Percentiles rank a stretch among this genome's conserved stretches.
These are phyloP conservation scores for Phoxinus dragarum DNA, from an alignment of 2,797 vertebrate genomes.

Conservation along the genomic window DNA sequence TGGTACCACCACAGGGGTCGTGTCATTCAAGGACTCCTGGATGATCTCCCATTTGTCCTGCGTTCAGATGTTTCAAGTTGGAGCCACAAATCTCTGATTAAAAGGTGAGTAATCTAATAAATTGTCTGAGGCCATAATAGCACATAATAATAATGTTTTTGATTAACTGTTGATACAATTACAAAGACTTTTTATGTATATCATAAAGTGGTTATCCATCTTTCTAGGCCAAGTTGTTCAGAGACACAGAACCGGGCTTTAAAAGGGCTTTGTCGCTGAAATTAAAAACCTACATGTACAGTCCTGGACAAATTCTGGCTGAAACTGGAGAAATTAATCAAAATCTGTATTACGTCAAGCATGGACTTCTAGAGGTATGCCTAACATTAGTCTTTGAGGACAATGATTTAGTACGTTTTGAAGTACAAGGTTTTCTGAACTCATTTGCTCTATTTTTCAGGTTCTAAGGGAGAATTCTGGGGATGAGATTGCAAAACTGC, in stretches of 20 bases:
- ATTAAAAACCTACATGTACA: slow-evolving; percentile 50
- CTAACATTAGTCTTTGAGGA: neutral
- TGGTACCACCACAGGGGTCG: slow-evolving; percentile 53
- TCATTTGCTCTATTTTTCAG: slow-evolving; percentile 28
- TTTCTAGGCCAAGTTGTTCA: slow-evolving; percentile 45
- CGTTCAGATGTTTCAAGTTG: slow-evolving; percentile 42
- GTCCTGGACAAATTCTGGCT: slow-evolving; percentile 49
- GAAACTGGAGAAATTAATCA: slow-evolving; percentile 48
- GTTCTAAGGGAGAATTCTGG: slow-evolving; percentile 16
- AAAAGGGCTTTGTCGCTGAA: slow-evolving; percentile 44
- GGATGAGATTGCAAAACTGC: slow-evolving; percentile 45
- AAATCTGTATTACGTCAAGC: slow-evolving; percentile 50
- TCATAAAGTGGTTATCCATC: neutral
- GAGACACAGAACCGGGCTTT: slow-evolving; percentile 29
- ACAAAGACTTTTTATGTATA: neutral
- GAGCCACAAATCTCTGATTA: slow-evolving; percentile 41
- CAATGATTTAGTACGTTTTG: neutral
- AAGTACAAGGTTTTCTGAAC: neutral
- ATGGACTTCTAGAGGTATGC: slow-evolving; percentile 51
- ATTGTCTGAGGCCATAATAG: too few species aligned
- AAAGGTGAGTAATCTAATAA: slow-evolving; percentile 42
- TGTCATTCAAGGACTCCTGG: slow-evolving; percentile 29
- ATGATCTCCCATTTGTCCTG: slow-evolving; percentile 52
- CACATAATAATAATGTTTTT: neutral
- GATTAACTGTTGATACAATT: neutral